Evolutionary conservation across 2,888 invertebrate species (phyloP).

Genomic region (Parelbella ahira): DNA sequence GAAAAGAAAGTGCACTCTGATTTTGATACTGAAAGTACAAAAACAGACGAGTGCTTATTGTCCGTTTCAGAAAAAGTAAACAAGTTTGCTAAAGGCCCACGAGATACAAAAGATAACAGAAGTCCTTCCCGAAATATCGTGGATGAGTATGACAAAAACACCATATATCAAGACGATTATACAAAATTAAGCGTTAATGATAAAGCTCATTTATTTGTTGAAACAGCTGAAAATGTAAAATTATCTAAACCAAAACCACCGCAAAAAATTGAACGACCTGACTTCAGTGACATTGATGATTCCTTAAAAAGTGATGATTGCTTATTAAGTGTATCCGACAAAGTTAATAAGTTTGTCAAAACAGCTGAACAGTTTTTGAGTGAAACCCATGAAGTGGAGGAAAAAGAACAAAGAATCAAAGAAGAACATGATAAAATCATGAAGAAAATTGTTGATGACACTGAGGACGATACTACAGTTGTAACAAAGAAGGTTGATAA

Average conservation of each 20-base stretch:
- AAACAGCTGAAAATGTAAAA: constrained; percentile 81
- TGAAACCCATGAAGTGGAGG: constrained; percentile 53
- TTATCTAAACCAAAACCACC: constrained; percentile 55
- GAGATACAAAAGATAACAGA: constrained; percentile 54
- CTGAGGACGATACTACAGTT: constrained; percentile 41
- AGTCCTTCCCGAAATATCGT: constrained; percentile 63
- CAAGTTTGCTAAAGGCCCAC: constrained; percentile 81
- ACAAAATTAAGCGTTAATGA: constrained; percentile 82
- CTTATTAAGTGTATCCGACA: constrained; percentile 82
- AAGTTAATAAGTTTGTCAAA: constrained; percentile 83
- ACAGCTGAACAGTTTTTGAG: constrained; percentile 79
- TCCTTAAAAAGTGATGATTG: constrained; percentile 81
- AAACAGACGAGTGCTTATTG: constrained; percentile 82
- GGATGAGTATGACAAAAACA: constrained; percentile 76
- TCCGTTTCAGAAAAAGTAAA: constrained; percentile 86
- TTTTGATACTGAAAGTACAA: constrained; percentile 69
- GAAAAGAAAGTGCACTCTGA: constrained; percentile 71
- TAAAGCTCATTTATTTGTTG: constrained; percentile 83
- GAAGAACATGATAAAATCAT: constrained; percentile 72
- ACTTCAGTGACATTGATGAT: constrained; percentile 78
- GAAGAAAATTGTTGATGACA: constrained; percentile 51
- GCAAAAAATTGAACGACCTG: constrained; percentile 71
- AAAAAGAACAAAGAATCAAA: constrained; percentile 61
- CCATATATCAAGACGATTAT: constrained; percentile 71
- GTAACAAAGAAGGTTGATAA: constrained; percentile 30